Percentiles rank a stretch among this genome's conserved stretches.
Evolutionary conservation across 2,888 invertebrate genomes (phyloP).

Genomic region (Psylliodes chrysocephalus): DNA sequence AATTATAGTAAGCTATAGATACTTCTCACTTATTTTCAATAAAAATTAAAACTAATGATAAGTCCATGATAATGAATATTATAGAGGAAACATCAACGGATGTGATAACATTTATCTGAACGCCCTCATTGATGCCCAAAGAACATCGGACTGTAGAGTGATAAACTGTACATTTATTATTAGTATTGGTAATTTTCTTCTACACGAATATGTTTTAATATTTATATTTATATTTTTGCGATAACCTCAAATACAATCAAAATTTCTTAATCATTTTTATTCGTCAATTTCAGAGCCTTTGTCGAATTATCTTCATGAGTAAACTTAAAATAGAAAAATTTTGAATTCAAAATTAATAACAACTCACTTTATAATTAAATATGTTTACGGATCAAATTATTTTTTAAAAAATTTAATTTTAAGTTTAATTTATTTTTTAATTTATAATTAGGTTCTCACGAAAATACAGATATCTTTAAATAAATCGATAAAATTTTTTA

Average conservation of each 20-base stretch:
- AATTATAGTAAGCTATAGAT: too few species aligned
- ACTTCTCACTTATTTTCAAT: neutral
- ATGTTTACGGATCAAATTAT: too few species aligned
- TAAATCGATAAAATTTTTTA: too few species aligned
- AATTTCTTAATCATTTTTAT: neutral
- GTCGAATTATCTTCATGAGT: too few species aligned
- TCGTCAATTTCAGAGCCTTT: neutral
- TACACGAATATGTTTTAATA: neutral
- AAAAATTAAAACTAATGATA: slow-evolving; percentile 14
- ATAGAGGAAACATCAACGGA: slow-evolving; percentile 42
- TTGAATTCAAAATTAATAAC: too few species aligned
- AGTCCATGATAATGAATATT: slow-evolving; percentile 13
- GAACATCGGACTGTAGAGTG: slow-evolving; percentile 16
- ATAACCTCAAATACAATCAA: neutral
- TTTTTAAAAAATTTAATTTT: too few species aligned
- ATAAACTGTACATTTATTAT: slow-evolving; percentile 5
- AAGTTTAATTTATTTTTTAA: too few species aligned
- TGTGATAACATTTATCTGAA: slow-evolving; percentile 42
- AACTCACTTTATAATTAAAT: too few species aligned
- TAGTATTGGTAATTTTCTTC: neutral
- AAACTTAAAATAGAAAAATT: too few species aligned
- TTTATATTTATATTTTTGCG: neutral
- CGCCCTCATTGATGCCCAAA: slow-evolving; percentile 35
- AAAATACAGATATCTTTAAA: too few species aligned
- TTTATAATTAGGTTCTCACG: too few species aligned